Evolutionary conservation across 2,888 invertebrate species (phyloP), one percentile per base, ranked within the genome.

Genomic region (Odontocolon sp.): DNA sequence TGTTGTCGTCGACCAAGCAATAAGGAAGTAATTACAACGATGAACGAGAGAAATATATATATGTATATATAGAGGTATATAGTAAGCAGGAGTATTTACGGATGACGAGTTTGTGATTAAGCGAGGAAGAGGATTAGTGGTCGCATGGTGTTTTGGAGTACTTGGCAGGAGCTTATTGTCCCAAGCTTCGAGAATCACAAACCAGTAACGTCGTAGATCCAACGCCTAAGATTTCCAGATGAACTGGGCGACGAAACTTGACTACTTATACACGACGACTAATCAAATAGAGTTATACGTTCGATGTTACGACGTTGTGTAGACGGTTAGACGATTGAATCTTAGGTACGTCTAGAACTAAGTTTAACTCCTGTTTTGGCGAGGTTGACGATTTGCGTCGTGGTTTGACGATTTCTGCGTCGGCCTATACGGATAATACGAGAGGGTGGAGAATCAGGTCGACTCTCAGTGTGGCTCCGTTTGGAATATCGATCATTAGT

Each of bases 251-350:
- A 21, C n/a, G 45, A 70, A 75, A 75, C 63, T 75, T 57, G 56
- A 64, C 67, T 67, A 59, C 66, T 69, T 71, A 57, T 11, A 14
- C 57, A 31, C 63, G 40, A 75, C 74, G 61, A 63, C 70, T 75
- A 78, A 70, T 78, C 78, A 78, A 63, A 54, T 38, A 5, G 36
- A 63, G 31, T 77, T 71, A 61, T 57, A 68, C 38, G n/a, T n/a
- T 0, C 38, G 21, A 36, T 38, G 38, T 14, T 40, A 42, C n/a
- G 16, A 59, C 18, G 16, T 21, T 23, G 23, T 11, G 26, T 11
- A 11, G 47, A n/a, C 26, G 11, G 23, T 47, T 47, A 23, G n/a
- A 23, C 16, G 1, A 11, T n/a, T n/a, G n/a, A n/a, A n/a, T 11
- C 16, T 45, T 21, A 9, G 45, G 0, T 5, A 11, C 45, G 18